Evolutionary conservation across 2,888 invertebrate genomes (phyloP), one percentile per base, ranked within the genome.

Genomic region (Cheilosia urbana): DNA sequence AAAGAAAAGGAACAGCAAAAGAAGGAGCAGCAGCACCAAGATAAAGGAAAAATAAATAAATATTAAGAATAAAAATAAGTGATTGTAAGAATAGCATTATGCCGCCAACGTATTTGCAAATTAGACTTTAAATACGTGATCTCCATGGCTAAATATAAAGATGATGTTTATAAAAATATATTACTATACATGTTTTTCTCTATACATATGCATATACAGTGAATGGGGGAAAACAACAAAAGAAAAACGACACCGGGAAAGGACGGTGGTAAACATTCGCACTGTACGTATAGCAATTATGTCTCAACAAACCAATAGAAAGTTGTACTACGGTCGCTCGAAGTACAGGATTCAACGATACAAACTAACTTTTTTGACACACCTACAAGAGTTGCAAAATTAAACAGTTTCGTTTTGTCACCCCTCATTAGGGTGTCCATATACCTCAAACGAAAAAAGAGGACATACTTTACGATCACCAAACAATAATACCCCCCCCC

Each of bases 51-150:
- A 76, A 60, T 65, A 80, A 71, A 76, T 71, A 80, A 76, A 73
- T 65, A 79, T 68, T 79, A 68, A 63, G 63, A 73, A 79, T 79
- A 84, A 85, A 85, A 80, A 80, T 85, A 85, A 80, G 66, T 66
- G 75, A 80, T 57, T 80, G 80, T 80, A 85, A 87, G 77, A 81
- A 87, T 81, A 81, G 77, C 80, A 77, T 85, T 79, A 81, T 81
- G 85, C 85, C 85, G 81, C 81, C 81, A 87, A 87, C 85, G 85
- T 81, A 87, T 87, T 87, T 81, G 77, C 81, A 87, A 81, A 81
- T 81, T 87, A 87, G 77, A 87, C 80, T 87, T 79, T 57, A 77
- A 81, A 87, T 87, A 87, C 85, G 85, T 81, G 85, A 82, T 87
- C 71, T 62, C 47, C 72, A 87, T 87, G 30, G 71, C 71, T 87